Conservation (phyloP, 2,888 invertebrate genomes). For the Ferdinandea cuprea region DNA sequence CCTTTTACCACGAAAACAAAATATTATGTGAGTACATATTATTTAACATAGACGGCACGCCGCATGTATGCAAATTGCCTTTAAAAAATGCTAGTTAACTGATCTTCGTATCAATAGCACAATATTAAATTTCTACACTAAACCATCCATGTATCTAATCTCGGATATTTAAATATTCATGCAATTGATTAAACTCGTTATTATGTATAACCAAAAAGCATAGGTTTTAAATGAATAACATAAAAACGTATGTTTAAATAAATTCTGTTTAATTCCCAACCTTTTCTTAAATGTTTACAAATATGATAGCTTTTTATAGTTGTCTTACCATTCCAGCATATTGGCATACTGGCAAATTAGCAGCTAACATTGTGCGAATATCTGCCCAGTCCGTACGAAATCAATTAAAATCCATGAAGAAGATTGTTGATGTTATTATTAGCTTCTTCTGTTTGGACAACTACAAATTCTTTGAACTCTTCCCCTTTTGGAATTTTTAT, state of each 20-base stretch:
- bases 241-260: neutral
- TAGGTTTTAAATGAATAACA: neutral
- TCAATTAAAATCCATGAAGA: conserved; percentile 73
- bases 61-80: too few species aligned
- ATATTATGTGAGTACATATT: too few species aligned
- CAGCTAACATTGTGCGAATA: conserved; percentile 76
- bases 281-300: conserved; percentile 26
- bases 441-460: conserved; percentile 35
- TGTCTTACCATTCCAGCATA: conserved; percentile 78
- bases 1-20: too few species aligned
- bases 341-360: conserved; percentile 78
- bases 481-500: conserved; percentile 36
- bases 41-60: too few species aligned
- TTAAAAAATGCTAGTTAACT: too few species aligned
- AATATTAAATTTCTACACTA: neutral
- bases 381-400: conserved; percentile 61
- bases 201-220: neutral
- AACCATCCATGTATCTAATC: neutral
- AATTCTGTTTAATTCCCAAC: conserved; percentile 1
- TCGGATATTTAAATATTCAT: neutral
- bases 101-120: neutral
- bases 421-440: conserved; percentile 45
- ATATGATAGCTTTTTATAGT: conserved; percentile 33
- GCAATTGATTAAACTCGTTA: neutral
- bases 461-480: conserved; percentile 29